Conservation (phyloP, 2,113 vertebrate species). For the Damaliscus lunatus region DNA sequence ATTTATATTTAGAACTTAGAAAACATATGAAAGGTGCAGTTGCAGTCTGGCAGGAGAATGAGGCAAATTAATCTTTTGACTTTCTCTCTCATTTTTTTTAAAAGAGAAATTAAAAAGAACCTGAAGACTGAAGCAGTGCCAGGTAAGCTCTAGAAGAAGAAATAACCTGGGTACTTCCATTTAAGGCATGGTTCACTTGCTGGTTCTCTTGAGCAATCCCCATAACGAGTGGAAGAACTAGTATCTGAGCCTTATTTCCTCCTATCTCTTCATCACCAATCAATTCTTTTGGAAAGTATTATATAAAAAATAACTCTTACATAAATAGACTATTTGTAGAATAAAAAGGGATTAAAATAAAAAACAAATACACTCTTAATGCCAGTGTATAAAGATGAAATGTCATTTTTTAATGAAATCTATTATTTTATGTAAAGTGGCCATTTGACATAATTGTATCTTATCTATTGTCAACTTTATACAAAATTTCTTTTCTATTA, state of each 20-base stretch:
- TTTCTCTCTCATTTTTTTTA: not conserved
- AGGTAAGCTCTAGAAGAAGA: not conserved
- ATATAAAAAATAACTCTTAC: not conserved
- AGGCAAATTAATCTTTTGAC: not conserved
- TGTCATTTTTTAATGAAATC: slow-evolving; percentile 72
- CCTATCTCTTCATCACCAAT: not conserved
- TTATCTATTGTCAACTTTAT: slow-evolving; percentile 83
- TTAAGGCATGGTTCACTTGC: not conserved
- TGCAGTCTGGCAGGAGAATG: not conserved
- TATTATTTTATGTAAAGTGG: slow-evolving; percentile 72
- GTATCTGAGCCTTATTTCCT: not conserved
- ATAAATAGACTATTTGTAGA: not conserved
- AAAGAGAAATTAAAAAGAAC: not conserved
- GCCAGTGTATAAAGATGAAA: slow-evolving; percentile 61
- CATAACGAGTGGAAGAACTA: not conserved
- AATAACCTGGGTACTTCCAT: not conserved
- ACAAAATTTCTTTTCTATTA: slow-evolving; percentile 80
- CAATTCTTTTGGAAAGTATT: not conserved
- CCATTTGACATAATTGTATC: slow-evolving; percentile 84
- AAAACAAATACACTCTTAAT: slow-evolving; percentile 45
- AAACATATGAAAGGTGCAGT: not conserved
- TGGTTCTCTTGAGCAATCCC: not conserved
- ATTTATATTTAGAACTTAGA: not conserved
- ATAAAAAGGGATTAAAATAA: slow-evolving; percentile 64
- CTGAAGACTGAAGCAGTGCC: not conserved